These are phyloP conservation scores for Corbicula japonica DNA, from an alignment of 2,888 invertebrate species.

Conservation along the genomic window DNA sequence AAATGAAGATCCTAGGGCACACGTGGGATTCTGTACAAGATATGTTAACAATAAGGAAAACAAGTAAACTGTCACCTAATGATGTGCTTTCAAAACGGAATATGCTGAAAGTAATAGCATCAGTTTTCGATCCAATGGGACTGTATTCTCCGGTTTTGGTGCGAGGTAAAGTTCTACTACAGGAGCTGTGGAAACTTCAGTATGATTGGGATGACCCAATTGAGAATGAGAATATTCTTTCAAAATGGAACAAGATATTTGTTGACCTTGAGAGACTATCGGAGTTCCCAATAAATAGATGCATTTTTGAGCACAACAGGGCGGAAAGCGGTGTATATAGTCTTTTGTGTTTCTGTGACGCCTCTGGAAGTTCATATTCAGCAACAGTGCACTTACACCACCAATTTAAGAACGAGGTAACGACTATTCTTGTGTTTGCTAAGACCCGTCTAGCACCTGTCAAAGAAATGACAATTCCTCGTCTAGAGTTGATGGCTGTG, in stretches of 20 bases:
- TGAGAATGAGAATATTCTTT: background rate
- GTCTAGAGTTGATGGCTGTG: too few species aligned
- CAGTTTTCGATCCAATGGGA: slow-evolving; percentile 35
- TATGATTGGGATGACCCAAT: slow-evolving; percentile 31
- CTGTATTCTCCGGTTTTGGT: slow-evolving; percentile 24
- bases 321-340: background rate
- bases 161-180: slow-evolving; percentile 31
- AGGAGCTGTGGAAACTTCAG: slow-evolving; percentile 23
- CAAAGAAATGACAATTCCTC: too few species aligned
- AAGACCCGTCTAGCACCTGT: too few species aligned
- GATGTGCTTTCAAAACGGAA: slow-evolving; percentile 11
- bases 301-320: background rate
- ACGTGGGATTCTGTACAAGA: slow-evolving; percentile 23
- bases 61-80: background rate
- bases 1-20: slow-evolving; percentile 17
- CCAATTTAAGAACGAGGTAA: too few species aligned
- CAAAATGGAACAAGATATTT: background rate
- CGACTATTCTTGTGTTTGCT: too few species aligned
- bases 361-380: slow-evolving; percentile 1
- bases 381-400: background rate
- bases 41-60: slow-evolving; percentile 1
- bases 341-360: slow-evolving; percentile 18
- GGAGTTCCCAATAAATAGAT: background rate
- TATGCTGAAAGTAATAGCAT: slow-evolving; percentile 20
- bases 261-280: background rate